Evolutionary conservation across 2,797 vertebrate genomes (phyloP).

Genomic region (Peromyscus eremicus): DNA sequence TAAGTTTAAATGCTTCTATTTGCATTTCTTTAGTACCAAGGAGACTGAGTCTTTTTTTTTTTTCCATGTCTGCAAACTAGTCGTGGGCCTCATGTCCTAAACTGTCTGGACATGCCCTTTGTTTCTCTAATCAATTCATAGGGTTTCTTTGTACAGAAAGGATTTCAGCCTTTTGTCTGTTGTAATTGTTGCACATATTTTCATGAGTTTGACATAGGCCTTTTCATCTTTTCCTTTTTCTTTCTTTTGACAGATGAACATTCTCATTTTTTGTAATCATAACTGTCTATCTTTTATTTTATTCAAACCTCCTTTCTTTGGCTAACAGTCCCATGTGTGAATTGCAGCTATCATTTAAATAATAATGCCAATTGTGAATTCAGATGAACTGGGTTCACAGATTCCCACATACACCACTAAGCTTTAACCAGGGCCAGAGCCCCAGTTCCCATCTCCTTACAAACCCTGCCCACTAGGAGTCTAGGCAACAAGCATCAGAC

Average conservation of each 20-base stretch:
- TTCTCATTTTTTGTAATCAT: constrained; percentile 73
- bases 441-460: neutral
- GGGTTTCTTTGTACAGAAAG: constrained; percentile 44
- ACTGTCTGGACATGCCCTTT: constrained; percentile 42
- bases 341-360: constrained; percentile 68
- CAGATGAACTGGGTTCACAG: constrained; percentile 57
- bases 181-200: constrained; percentile 71
- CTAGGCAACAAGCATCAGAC: neutral
- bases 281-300: constrained; percentile 66
- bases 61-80: constrained; percentile 17
- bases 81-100: neutral
- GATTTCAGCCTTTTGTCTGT: constrained; percentile 65
- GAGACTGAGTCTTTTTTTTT: constrained; percentile 40
- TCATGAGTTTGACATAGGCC: constrained; percentile 54
- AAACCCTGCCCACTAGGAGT: neutral
- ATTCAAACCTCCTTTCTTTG: constrained; percentile 64
- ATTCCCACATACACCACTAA: constrained; percentile 27
- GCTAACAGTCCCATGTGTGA: constrained; percentile 19
- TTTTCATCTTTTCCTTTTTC: constrained; percentile 69
- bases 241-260: constrained; percentile 69
- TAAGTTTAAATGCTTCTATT: constrained; percentile 44
- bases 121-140: constrained; percentile 49
- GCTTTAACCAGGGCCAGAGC: neutral
- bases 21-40: constrained; percentile 44
- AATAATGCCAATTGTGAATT: constrained; percentile 58